A percentile compares a stretch with the other conserved stretches of the same genome.
Evolutionary conservation across 2,113 vertebrate species (phyloP).

Genomic region (Saiga tatarica): DNA sequence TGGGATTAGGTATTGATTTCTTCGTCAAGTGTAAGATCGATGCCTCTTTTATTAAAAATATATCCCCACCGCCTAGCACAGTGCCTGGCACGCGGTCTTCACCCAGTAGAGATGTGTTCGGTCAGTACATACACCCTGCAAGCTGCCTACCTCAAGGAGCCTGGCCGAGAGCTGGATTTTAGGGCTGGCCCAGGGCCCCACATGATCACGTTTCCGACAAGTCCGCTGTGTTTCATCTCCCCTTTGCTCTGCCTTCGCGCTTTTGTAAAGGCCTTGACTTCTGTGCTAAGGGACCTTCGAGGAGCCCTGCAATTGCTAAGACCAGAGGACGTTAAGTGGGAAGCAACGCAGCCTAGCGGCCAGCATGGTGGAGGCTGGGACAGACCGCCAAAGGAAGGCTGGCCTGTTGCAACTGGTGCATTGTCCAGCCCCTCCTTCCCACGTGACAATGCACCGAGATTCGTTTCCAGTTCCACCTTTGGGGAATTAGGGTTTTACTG

Average conservation of each 20-base stretch:
- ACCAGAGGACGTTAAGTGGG: neutral
- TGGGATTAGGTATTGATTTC: neutral
- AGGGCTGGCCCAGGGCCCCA: neutral
- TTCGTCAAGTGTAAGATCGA: neutral
- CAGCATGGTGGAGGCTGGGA: neutral
- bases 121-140: neutral
- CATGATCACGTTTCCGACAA: neutral
- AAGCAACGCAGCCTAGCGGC: neutral
- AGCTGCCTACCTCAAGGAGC: neutral
- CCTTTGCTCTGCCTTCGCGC: neutral
- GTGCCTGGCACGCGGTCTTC: neutral
- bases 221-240: neutral
- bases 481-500: neutral
- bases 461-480: neutral
- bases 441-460: neutral
- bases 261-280: neutral
- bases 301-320: neutral
- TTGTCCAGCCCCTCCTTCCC: neutral
- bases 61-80: neutral
- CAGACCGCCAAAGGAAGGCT: neutral
- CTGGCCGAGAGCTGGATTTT: neutral
- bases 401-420: neutral
- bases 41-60: neutral
- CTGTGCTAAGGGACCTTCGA: neutral
- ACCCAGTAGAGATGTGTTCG: neutral